phyloP scores from a whole-genome alignment of 2,888 invertebrate species.

The Andrena haemorrhoa region DNA sequence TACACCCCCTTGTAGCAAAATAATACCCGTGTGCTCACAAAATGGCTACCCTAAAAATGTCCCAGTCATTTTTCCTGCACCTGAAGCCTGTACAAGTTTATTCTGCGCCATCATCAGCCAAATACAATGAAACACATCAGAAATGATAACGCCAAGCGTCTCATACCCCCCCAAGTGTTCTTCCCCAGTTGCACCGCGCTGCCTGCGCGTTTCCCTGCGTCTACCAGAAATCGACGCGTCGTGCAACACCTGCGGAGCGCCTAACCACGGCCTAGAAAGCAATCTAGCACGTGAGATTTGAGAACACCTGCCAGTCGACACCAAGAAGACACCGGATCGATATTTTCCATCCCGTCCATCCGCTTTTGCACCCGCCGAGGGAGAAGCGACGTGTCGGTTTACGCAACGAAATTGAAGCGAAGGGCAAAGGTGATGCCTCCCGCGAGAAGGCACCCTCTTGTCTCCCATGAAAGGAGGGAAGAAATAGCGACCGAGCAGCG shows the following conservation, averaged over 20 bases:
- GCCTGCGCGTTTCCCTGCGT: background rate
- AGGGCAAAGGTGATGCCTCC: slow-evolving; percentile 49
- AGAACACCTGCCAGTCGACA: slow-evolving; percentile 65
- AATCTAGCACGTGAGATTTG: slow-evolving; percentile 60
- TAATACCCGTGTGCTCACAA: too few species aligned
- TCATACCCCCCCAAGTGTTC: too few species aligned
- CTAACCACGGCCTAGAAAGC: slow-evolving; percentile 8
- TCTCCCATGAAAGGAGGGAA: slow-evolving; percentile 11
- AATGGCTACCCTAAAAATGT: too few species aligned
- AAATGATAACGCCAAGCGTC: too few species aligned
- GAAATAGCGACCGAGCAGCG: background rate
- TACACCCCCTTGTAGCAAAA: too few species aligned
- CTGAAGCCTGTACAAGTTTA: too few species aligned
- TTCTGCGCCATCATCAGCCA: too few species aligned
- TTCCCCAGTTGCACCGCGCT: too few species aligned
- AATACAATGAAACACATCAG: too few species aligned
- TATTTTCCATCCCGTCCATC: slow-evolving; percentile 56
- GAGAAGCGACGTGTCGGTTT: slow-evolving; percentile 31
- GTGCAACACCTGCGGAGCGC: slow-evolving; percentile 21
- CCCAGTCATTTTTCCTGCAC: too few species aligned
- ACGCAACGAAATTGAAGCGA: slow-evolving; percentile 56
- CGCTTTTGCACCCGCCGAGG: slow-evolving; percentile 42
- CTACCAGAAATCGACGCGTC: background rate
- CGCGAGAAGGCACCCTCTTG: background rate
- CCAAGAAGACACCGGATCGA: slow-evolving; percentile 58